Evolutionary conservation across 92 coral and sea anemone genomes (phyloP), one percentile per base, ranked within the genome.

Genomic region (Montipora capitata): DNA sequence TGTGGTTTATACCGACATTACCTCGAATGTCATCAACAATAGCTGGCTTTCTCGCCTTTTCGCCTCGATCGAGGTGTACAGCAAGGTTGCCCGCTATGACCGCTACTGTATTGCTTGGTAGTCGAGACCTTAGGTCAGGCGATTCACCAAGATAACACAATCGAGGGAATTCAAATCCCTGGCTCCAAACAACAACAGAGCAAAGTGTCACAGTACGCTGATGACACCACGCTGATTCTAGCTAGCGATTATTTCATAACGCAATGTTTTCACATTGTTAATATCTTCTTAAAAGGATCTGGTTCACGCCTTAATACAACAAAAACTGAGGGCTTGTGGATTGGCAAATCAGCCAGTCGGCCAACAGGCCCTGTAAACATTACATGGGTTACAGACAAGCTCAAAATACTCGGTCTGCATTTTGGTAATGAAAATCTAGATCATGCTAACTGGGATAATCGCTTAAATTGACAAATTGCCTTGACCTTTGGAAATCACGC

Each of bases 291-390:
- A 89, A 89, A 68, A 7, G 93, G 77, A 17, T 75, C 80, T 11
- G 89, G 85, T 3, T 40, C 89, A 4, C 78, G 70, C 62, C 79
- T 89, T 16, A 83, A 83, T 62, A 10, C 72, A 16, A 67, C 59
- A 42, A 74, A 76, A 68, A 58, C 90, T 15, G 90, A 90, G 57
- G 90, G 94, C 27, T 54, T 76, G 35, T 91, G 89, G 89, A 38
- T 91, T 0, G 94, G 94, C 6, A 13, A 59, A 18, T 54, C 69
- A 2, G 87, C 88, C 13, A 91, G 94, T n/a, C 68, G 84, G 10
- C 14, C 17, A 0, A 54, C 75, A 2, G 76, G 94, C 3, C 84
- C 56, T 5, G 87, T 79, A 3, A 51, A 58, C 10, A 90, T 90
- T 56, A 73, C 75, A 5, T 90, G 94, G 94, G 83, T 41, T 3